Base-by-base conservation (phyloP, 2,888 invertebrate species). In the Psococerastis gibbosa region DNA sequence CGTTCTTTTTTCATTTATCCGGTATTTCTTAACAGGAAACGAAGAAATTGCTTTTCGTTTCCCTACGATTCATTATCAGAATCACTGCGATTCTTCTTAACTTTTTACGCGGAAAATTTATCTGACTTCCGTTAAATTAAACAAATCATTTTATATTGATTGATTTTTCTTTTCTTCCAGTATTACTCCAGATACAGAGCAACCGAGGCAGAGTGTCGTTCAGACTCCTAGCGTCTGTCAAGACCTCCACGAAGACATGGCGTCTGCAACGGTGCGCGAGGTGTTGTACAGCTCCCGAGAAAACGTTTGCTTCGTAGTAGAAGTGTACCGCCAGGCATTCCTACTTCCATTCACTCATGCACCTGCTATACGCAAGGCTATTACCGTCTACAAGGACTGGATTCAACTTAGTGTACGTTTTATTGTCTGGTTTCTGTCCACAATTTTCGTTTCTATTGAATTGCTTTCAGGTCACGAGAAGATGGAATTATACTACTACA, bases 371-470 rank as follows among this genome's bases (percentile, higher is more conserved):
- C 68, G 88, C 38, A 78, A 84, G 54, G 87, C 91, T 33, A 87
- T 95, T 52, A 76, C 81, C 34, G 81, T 92, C 3, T 95, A 95
- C 60, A 84, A 88, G 60, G 92, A 95, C 61, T 85, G 95, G 81
- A 91, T 95, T 65, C 87, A 87, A 56, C 77, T 80, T 65, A 83
- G 78, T 58, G 75, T 78, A 53, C 15, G 38, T 33, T 31, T 31
- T 31, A n/a, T n/a, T n/a, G n/a, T n/a, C n/a, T n/a, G n/a, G n/a
- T n/a, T n/a, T n/a, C n/a, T n/a, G n/a, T n/a, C n/a, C n/a, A n/a
- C n/a, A n/a, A n/a, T n/a, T n/a, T n/a, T n/a, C n/a, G n/a, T n/a
- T n/a, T n/a, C n/a, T n/a, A n/a, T n/a, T 31, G 31, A 31, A 31
- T 9, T 31, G 31, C n/a, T n/a, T n/a, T n/a, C n/a, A n/a, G n/a